Base-by-base conservation (phyloP, 2,797 vertebrate genomes). In the Myoxocephalus aenaeus region DNA sequence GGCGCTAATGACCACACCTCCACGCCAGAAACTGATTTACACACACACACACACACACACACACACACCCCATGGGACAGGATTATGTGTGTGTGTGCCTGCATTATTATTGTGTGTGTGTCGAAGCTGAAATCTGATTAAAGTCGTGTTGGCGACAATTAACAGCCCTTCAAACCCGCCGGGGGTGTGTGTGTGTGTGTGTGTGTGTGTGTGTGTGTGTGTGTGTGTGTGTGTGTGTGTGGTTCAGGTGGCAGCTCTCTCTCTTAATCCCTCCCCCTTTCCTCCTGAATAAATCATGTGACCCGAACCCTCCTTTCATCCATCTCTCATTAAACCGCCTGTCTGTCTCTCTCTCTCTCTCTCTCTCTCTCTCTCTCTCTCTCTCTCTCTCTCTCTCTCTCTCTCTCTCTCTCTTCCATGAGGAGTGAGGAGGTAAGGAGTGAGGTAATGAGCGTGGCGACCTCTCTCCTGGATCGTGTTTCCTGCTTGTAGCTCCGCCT, bases 111-210 rank as follows among this genome's bases (percentile, higher is more conserved):
- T 2, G 50, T 53, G 51, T 53, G 51, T 25, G 50, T 44, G 36
- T 25, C 65, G 72, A 62, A 77, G 69, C 76, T 78, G 79, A 90
- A 97, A 97, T 97, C 93, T 97, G 97, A 99, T 99, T 98, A 98
- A 99, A 98, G 85, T 96, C 96, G 67, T 98, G 97, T 98, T 97
- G 97, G 96, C 94, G 95, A 97, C 97, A 98, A 97, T 98, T 98
- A 98, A 97, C 97, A 95, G 91, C 95, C 94, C 92, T 90, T 95
- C 91, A 90, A 77, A 86, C 83, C 89, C 65, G 65, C 90, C 86
- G 94, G 94, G 79, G 68, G 71, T 74, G 57, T 68, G 54, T 66
- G 32, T 65, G 51, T 54, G 56, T 70, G 70, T 65, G 34, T 69
- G 65, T 70, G 66, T 70, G 42, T 50, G 29, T 38, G 44, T 22